Evolutionary conservation across 2,113 vertebrate genomes (phyloP), one percentile per base, ranked within the genome.

Genomic region (Cercocebus atys): DNA sequence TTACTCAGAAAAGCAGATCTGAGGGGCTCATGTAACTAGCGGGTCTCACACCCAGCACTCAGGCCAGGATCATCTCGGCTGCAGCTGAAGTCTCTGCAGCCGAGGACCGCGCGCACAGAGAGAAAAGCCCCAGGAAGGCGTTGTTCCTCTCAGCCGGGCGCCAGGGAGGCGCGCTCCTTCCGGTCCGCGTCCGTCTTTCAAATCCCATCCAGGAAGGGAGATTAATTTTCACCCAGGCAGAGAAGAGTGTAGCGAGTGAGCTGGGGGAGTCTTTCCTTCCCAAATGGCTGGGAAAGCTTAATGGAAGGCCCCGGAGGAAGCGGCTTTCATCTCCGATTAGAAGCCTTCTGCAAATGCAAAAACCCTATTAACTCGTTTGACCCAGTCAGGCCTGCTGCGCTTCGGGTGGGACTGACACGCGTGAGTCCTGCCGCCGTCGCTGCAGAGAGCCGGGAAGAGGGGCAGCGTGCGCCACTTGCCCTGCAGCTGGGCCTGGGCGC

Each of bases 201-300:
- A 40, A 6, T 11, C 38, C 50, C 17, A 0, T 10, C 27, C 47
- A 22, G 50, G 81, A 40, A 27, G 0, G 0, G 43, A 38, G 78
- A 30, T 89, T n/a, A 3, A 68, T 45, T 35, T 5, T 55, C 32
- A 0, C 20, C 61, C 4, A 16, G 76, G 52, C 43, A 38, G 89
- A 59, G 50, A 6, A 40, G 22, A 50, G 18, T 0, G 20, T 23
- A 32, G 64, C 6, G 88, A 0, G 38, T 22, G 14, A 5, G 8
- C 40, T 8, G 10, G 45, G 0, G 0, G 35, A 57, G 16, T 8
- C 59, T 96, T 92, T 2, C 18, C 40, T 75, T 75, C 84, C 66
- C 61, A 2, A 23, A 6, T 10, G 64, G 55, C 73, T 3, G 0
- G 68, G 76, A 17, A 84, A 8, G 9, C 38, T 90, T 30, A 16